These are phyloP conservation scores for Chaenogobius annularis DNA, from an alignment of 2,113 vertebrate genomes.

Conservation along the genomic window DNA sequence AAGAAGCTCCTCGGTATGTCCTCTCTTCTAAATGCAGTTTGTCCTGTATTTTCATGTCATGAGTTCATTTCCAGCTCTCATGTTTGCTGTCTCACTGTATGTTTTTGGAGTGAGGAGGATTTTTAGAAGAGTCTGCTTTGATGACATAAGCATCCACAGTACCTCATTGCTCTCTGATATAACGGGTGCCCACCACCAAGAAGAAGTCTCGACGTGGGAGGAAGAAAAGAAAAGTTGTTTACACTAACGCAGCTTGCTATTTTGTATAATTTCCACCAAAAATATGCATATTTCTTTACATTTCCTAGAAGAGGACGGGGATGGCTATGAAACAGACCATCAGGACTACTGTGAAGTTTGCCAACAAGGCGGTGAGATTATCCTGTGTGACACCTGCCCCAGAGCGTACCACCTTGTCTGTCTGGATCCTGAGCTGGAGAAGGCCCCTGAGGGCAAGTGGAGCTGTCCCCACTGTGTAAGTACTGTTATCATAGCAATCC, in stretches of 20 bases:
- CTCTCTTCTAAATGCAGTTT: background rate
- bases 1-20: conserved; percentile 91
- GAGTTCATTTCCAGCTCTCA: conserved; percentile 12
- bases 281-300: conserved; percentile 2
- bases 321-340: conserved; percentile 97
- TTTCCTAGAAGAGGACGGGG: conserved; percentile 88
- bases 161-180: conserved; percentile 89
- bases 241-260: conserved; percentile 14
- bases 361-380: conserved; percentile 98
- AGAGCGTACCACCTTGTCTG: conserved; percentile 97
- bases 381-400: conserved; percentile 96
- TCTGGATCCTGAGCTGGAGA: conserved; percentile 95
- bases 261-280: conserved; percentile 28
- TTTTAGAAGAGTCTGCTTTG: conserved; percentile 91
- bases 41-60: conserved; percentile 10
- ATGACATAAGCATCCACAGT: conserved; percentile 95
- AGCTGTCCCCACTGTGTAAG: conserved; percentile 99
- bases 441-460: conserved; percentile 96
- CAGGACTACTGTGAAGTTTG: conserved; percentile 99
- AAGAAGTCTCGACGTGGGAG: conserved; percentile 87
- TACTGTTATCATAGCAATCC: conserved; percentile 10
- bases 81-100: conserved; percentile 21
- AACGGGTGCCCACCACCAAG: conserved; percentile 79
- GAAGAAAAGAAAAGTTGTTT: conserved; percentile 92
- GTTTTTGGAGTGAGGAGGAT: conserved; percentile 88